These are phyloP conservation scores for Urocitellus parryii DNA, from an alignment of 2,113 vertebrate species.

Conservation along the genomic window DNA sequence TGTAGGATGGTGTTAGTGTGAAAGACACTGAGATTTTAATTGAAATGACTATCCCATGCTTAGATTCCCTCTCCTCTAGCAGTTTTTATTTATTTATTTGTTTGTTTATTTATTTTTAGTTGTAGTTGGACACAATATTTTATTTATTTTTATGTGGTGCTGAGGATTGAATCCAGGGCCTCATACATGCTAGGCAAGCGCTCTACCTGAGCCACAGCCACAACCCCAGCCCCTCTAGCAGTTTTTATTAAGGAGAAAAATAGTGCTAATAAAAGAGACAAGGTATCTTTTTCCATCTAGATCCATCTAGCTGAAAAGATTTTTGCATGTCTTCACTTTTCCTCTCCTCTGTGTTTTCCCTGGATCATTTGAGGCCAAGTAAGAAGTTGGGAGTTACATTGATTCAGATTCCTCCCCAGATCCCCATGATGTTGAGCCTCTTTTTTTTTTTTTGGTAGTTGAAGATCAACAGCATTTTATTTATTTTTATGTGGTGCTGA, in stretches of 20 bases:
- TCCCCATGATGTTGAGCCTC: neutral
- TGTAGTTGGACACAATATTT: too few species aligned
- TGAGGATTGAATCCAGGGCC: too few species aligned
- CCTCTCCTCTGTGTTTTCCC: neutral
- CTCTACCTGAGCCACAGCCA: too few species aligned
- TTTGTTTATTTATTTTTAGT: too few species aligned
- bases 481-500: too few species aligned
- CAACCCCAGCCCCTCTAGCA: neutral
- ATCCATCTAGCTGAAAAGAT: neutral
- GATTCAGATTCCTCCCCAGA: neutral
- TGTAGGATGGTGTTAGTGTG: neutral
- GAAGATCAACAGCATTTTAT: too few species aligned
- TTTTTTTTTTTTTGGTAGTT: too few species aligned
- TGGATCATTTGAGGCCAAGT: neutral
- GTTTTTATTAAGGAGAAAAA: constrained; percentile 1
- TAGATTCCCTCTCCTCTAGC: neutral
- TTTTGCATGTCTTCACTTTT: constrained; percentile 22
- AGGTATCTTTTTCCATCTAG: neutral
- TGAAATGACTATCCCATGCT: neutral
- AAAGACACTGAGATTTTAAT: constrained; percentile 7
- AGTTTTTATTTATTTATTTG: neutral
- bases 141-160: too few species aligned
- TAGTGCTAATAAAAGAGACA: neutral
- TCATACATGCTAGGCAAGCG: too few species aligned
- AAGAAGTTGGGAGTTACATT: neutral